Percentiles rank a stretch among this genome's conserved stretches.
Evolutionary conservation across 2,113 vertebrate species (phyloP).

Genomic region (Herpailurus yagouaroundi): DNA sequence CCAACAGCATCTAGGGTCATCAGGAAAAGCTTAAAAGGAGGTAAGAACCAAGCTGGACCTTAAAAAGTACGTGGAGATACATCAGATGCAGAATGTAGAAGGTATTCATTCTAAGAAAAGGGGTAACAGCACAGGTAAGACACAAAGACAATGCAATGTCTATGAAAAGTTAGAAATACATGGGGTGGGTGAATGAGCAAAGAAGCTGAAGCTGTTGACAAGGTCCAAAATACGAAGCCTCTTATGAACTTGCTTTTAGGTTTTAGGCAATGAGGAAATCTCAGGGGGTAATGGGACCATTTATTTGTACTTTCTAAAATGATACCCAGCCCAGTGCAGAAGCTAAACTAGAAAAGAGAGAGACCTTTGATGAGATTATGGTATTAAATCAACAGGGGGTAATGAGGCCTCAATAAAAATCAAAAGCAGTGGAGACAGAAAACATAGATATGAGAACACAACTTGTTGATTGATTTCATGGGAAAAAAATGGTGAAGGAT

Average conservation of each 20-base stretch:
- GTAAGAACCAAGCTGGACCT: not conserved
- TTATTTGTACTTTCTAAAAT: not conserved
- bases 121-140: not conserved
- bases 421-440: not conserved
- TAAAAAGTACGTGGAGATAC: not conserved
- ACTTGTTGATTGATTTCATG: not conserved
- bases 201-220: not conserved
- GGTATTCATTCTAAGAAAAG: not conserved
- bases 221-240: not conserved
- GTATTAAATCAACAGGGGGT: not conserved
- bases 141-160: not conserved
- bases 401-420: not conserved
- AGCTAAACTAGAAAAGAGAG: not conserved
- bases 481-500: not conserved
- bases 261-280: not conserved
- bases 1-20: not conserved
- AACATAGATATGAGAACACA: not conserved
- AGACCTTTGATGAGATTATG: not conserved
- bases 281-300: not conserved
- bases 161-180: not conserved
- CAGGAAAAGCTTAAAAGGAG: not conserved
- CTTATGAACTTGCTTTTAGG: not conserved
- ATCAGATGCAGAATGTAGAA: not conserved
- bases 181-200: not conserved
- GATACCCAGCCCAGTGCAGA: not conserved